Conservation (phyloP, 2,113 vertebrate species). For the Misgurnus anguillicaudatus region DNA sequence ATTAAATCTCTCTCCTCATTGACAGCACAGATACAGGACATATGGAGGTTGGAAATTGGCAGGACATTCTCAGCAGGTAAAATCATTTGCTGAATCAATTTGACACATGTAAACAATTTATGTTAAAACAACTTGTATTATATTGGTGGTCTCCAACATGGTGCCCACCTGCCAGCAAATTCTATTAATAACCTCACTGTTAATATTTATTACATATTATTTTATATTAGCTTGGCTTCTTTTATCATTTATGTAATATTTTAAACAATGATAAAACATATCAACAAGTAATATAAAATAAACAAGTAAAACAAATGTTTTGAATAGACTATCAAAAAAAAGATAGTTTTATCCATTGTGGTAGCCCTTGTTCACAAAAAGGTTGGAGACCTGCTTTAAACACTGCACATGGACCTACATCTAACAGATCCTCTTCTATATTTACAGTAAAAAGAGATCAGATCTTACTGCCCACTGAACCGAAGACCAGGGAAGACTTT, state of each 20-base stretch:
- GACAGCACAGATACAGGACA: conserved; percentile 2
- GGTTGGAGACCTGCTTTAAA: neutral
- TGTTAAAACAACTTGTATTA: neutral
- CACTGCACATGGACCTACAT: neutral
- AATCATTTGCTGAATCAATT: neutral
- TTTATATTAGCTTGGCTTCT: too few species aligned
- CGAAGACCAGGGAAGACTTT: conserved; percentile 43
- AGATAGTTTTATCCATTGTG: too few species aligned
- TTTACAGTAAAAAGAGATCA: conserved; percentile 36
- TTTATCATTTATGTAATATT: too few species aligned
- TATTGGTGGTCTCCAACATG: too few species aligned
- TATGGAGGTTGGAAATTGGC: conserved; percentile 25
- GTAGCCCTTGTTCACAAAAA: too few species aligned
- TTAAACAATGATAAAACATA: too few species aligned
- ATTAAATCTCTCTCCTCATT: conserved; percentile 33
- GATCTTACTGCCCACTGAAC: conserved; percentile 31
- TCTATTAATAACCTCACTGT: too few species aligned
- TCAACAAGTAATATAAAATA: too few species aligned
- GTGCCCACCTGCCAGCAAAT: too few species aligned
- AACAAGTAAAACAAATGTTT: too few species aligned
- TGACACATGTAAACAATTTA: neutral
- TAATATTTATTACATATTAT: too few species aligned
- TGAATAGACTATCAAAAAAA: too few species aligned
- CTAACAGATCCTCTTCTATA: neutral
- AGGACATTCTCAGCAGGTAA: conserved; percentile 23